phyloP scores from a whole-genome alignment of 2,113 vertebrate species.

The Phycodurus eques region DNA sequence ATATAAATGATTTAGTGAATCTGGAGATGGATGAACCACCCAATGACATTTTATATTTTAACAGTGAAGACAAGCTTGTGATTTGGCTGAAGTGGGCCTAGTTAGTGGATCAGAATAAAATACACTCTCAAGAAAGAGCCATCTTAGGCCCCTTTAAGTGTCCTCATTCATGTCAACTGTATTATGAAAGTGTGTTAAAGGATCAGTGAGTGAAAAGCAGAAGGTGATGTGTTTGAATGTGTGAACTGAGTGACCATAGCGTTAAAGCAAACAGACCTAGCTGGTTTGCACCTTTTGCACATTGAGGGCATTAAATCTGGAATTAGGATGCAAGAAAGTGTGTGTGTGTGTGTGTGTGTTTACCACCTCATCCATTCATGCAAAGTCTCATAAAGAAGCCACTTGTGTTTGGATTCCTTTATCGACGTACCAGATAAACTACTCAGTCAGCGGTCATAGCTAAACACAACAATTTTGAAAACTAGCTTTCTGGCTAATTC shows the following conservation, averaged over 20 bases:
- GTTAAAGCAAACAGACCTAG: constrained; percentile 43
- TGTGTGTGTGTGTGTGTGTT: not conserved
- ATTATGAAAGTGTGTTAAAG: not conserved
- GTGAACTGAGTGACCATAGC: not conserved
- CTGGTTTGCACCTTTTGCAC: constrained; percentile 23
- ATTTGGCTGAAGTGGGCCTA: constrained; percentile 10
- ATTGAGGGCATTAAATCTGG: constrained; percentile 32
- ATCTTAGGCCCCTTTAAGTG: constrained; percentile 3
- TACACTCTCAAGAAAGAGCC: constrained; percentile 6
- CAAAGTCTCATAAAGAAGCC: not conserved
- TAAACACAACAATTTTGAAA: not conserved
- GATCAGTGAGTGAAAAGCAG: constrained; percentile 4
- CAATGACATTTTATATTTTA: not conserved
- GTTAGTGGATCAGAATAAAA: constrained; percentile 24
- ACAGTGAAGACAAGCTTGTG: not conserved
- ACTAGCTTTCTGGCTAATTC: too few relatives aligned
- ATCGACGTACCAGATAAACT: constrained; percentile 19
- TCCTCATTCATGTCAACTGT: not conserved
- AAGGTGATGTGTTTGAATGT: constrained; percentile 18
- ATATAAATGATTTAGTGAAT: not conserved
- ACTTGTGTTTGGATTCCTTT: constrained; percentile 23
- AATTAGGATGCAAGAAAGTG: constrained; percentile 1
- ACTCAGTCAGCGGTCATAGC: constrained; percentile 1
- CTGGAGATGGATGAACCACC: not conserved
- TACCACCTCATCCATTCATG: constrained; percentile 28